Evolutionary conservation across 2,888 invertebrate genomes (phyloP), one percentile per base, ranked within the genome.

Genomic region (Catotricha subobsoleta): DNA sequence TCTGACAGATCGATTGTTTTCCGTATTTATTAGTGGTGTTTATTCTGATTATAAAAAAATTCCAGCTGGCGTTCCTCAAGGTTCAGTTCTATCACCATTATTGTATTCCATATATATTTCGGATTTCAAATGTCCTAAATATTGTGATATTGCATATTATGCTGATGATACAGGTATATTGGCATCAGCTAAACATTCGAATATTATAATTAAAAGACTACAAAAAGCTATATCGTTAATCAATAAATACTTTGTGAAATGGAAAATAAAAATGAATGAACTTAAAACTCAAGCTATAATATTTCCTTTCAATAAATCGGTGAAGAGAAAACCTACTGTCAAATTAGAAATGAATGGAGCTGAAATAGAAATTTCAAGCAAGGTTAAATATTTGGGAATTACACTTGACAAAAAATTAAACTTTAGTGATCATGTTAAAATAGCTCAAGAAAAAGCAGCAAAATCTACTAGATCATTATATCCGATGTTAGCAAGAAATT

Each of bases 21-120:
- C 41, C 30, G 53, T 54, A 0, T 42, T 43, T 29, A 44, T 50
- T 2, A 45, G 49, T 12, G 39, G 44, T 6, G 33, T 33, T 2
- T 18, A 33, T 5, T 51, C 50, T 0, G 13, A 39, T 0, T 34
- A 19, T 10, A 36, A 43, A 18, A 19, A 35, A 9, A 46, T 50
- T 20, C 23, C 31, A 10, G 52, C 53, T 2, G 54, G 55, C 38
- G 54, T 56, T 1, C 52, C 55, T 1, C 51, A 54, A 45, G 50
- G 49, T 15, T 43, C 46, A 6, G 27, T 51, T 18, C 46, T 54
- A 28, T 44, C 45, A 10, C 51, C 53, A 8, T 36, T 42, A 1
- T 34, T 52, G 2, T 54, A 47, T 39, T 45, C 36, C 19, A 10
- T 49, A 5, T 52, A 47, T 38, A 48, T 47, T 2, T 44, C 44